A percentile compares a stretch with the other conserved stretches of the same genome.
Evolutionary conservation across 2,888 invertebrate genomes (phyloP).

Genomic region (Kuschelorhynchus macadamiae): DNA sequence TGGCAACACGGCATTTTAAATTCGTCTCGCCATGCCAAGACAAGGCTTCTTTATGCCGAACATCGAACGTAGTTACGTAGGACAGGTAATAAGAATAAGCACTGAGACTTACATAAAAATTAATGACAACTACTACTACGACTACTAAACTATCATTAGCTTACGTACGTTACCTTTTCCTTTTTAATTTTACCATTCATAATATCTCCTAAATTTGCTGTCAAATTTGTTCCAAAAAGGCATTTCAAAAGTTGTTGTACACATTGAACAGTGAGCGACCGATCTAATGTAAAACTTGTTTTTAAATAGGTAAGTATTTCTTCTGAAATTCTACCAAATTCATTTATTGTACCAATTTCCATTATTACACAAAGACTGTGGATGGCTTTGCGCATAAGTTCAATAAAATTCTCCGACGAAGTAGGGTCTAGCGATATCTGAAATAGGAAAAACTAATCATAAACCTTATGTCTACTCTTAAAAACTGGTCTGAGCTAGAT

Average conservation of each 20-base stretch:
- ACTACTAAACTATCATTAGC: too few relatives aligned
- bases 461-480: not conserved
- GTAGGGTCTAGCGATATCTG: slow-evolving; percentile 85
- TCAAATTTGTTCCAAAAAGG: slow-evolving; percentile 82
- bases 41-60: too few relatives aligned
- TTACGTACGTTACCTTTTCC: slow-evolving; percentile 32
- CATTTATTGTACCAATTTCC: slow-evolving; percentile 78
- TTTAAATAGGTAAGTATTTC: slow-evolving; percentile 84
- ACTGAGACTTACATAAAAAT: too few relatives aligned
- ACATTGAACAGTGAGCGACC: slow-evolving; percentile 79
- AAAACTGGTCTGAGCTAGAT: too few relatives aligned
- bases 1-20: too few relatives aligned
- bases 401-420: slow-evolving; percentile 81
- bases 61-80: too few relatives aligned
- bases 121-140: too few relatives aligned
- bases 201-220: slow-evolving; percentile 67
- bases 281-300: slow-evolving; percentile 78
- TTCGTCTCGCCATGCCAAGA: too few relatives aligned
- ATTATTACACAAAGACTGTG: slow-evolving; percentile 79
- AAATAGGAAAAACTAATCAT: slow-evolving; percentile 52
- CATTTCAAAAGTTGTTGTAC: slow-evolving; percentile 85
- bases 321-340: slow-evolving; percentile 83
- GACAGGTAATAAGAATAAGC: too few relatives aligned
- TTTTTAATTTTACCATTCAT: slow-evolving; percentile 47
- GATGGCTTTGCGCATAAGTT: slow-evolving; percentile 76